These are phyloP conservation scores for Catharus bicknelli DNA, from an alignment of 2,113 vertebrate genomes.

Conservation along the genomic window DNA sequence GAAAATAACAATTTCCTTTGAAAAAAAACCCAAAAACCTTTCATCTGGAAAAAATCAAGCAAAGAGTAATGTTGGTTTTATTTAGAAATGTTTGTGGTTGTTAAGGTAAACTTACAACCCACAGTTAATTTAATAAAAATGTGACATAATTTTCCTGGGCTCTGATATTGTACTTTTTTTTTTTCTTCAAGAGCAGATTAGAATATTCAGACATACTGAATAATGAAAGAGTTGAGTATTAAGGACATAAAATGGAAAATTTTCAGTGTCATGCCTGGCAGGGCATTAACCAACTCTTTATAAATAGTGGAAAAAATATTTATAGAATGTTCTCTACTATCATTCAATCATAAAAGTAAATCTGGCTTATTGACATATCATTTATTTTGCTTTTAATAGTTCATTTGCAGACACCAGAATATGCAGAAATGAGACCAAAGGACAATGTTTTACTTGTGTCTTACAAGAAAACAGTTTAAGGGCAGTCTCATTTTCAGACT, in stretches of 20 bases:
- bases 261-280: slow-evolving; percentile 28
- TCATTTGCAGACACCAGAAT: neutral
- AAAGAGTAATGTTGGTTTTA: slow-evolving; percentile 17
- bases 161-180: neutral
- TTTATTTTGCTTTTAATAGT: neutral
- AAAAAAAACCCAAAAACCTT: slow-evolving; percentile 39
- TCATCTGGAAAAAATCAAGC: slow-evolving; percentile 45
- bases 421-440: neutral
- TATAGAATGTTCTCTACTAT: neutral
- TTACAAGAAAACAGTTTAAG: neutral
- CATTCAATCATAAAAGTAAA: neutral
- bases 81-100: slow-evolving; percentile 32
- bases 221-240: slow-evolving; percentile 51
- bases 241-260: slow-evolving; percentile 46
- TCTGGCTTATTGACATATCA: neutral
- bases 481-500: neutral
- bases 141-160: neutral
- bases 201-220: slow-evolving; percentile 52
- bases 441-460: neutral
- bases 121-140: slow-evolving; percentile 15
- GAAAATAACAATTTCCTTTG: slow-evolving; percentile 60
- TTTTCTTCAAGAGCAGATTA: slow-evolving; percentile 15
- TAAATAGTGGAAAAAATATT: slow-evolving; percentile 7
- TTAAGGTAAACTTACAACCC: slow-evolving; percentile 46
- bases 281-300: slow-evolving; percentile 10